Base-by-base conservation (phyloP, 2,888 invertebrate species). In the Morpho achilles region DNA sequence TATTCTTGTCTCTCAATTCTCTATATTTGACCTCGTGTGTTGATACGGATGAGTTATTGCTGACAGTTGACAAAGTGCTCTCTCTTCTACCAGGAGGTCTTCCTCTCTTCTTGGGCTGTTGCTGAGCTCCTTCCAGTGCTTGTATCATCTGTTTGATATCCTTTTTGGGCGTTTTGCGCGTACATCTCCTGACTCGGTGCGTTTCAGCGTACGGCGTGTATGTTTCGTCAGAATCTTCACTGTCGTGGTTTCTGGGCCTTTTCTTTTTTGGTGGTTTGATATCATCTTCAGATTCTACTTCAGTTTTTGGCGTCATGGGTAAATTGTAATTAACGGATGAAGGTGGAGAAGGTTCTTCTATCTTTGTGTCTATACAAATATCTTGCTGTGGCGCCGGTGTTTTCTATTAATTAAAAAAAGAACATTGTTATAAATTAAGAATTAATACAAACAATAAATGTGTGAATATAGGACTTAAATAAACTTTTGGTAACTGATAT, bases 1-100 rank as follows among this genome's bases (percentile, higher is more conserved):
- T 96, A 80, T 96, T 96, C 76, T 94, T 95, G 73, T 94, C 94
- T 58, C 96, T 84, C 64, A 94, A 88, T 72, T 95, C 94, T 53
- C 94, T 87, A 76, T 95, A 95, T 65, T 91, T 92, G 50, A 78
- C 75, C 65, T 91, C 92, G 44, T 85, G 79, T 62, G 83, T 83
- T 61, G 90, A 87, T 49, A 76, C 71, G 55, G 82, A 89, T 58
- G 74, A 85, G 75, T 75, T 87, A 58, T 80, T 91, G 74, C 87
- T 87, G 41, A 79, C 76, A 39, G 87, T 87, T 23, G 88, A 89
- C 55, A 88, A 80, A 9, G 77, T 80, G 72, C 90, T 89, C 64
- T 85, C 87, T 65, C 91, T 77, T 56, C 91, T 75, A 66, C 92
- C 92, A 23, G 92, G 92, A 42, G 93, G 92, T 32, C 93, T 83